A percentile compares a stretch with the other conserved stretches of the same genome.
These are phyloP conservation scores for Platycheirus albimanus DNA, from an alignment of 2,888 invertebrate genomes.

Conservation along the genomic window DNA sequence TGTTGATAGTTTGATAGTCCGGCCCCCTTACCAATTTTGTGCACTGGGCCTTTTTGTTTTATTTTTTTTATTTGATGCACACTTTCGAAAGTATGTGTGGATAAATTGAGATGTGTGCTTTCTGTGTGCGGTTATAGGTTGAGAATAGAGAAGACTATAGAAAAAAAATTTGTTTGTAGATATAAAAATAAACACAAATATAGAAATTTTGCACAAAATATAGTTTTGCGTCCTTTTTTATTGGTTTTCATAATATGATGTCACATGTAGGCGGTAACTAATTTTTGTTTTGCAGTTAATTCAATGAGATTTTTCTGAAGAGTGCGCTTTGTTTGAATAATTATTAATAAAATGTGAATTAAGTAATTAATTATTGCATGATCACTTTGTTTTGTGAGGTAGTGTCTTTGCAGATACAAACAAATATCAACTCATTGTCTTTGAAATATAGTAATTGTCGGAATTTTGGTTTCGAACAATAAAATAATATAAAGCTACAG, in stretches of 20 bases:
- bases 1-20: slow-evolving; percentile 73
- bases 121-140: slow-evolving; percentile 57
- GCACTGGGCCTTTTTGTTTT: slow-evolving; percentile 40
- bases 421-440: no score
- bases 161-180: slow-evolving; percentile 39
- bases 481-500: no score
- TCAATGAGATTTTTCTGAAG: slow-evolving; percentile 38
- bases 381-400: no score
- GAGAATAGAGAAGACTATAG: slow-evolving; percentile 44
- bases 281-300: slow-evolving; percentile 38
- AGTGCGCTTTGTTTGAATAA: neutral
- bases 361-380: no score
- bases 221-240: slow-evolving; percentile 72
- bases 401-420: no score
- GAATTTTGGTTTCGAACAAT: no score
- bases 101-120: slow-evolving; percentile 54
- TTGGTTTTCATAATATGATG: slow-evolving; percentile 70
- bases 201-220: slow-evolving; percentile 71
- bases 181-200: slow-evolving; percentile 74
- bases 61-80: slow-evolving; percentile 53
- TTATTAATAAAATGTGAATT: neutral
- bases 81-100: slow-evolving; percentile 24
- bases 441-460: no score
- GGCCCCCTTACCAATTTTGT: slow-evolving; percentile 73
- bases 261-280: slow-evolving; percentile 71